phyloP scores from a whole-genome alignment of 2,113 vertebrate species.

The Oreochromis tanganicae region DNA sequence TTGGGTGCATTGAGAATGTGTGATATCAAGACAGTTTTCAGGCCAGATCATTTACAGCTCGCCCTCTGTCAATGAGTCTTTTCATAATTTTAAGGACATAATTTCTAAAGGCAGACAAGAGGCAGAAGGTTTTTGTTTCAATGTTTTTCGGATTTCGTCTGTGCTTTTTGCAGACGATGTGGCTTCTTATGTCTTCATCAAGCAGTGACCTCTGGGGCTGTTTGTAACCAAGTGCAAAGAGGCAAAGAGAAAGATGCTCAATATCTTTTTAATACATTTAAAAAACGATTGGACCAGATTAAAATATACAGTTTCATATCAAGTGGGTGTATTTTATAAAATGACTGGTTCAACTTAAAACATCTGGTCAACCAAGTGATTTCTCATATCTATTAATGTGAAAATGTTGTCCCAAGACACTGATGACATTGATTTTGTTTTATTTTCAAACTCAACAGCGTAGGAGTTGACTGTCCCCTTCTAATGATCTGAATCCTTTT shows the following conservation, averaged over 20 bases:
- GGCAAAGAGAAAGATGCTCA: background rate
- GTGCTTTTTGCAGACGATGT: background rate
- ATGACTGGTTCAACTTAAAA: fast-evolving
- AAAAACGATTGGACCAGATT: fast-evolving
- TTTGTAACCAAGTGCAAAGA: background rate
- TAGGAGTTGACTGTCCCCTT: background rate
- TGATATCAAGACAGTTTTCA: background rate
- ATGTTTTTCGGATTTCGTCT: no score
- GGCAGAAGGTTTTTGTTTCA: background rate
- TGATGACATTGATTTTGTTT: background rate
- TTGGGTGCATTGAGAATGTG: background rate
- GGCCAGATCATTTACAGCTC: background rate
- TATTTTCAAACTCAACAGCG: fast-evolving
- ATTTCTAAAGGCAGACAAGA: fast-evolving
- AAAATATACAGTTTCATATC: fast-evolving
- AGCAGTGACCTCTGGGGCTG: background rate
- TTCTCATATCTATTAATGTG: background rate
- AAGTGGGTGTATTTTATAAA: background rate
- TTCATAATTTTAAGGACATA: background rate
- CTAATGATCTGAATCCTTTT: background rate
- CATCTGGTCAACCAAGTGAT: background rate
- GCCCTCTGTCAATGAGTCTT: background rate
- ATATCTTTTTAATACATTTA: background rate
- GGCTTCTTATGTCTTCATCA: background rate
- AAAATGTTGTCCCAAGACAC: background rate